Conservation (phyloP, 2,888 invertebrate genomes). For the Yponomeuta malinellus region DNA sequence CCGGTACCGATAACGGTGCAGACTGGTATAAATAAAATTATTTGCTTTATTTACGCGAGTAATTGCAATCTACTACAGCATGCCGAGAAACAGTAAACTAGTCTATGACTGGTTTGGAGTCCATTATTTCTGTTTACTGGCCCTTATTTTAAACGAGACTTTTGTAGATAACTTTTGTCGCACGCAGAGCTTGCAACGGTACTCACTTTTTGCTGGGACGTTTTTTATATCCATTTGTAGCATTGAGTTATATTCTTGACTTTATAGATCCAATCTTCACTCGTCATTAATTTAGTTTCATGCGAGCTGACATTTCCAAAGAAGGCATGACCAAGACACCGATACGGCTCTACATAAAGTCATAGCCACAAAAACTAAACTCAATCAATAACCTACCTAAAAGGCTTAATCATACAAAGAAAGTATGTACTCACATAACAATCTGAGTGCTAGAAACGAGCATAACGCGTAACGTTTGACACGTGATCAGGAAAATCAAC, state of each 20-base stretch:
- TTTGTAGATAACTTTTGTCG: not conserved
- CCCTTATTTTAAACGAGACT: slow-evolving; percentile 1
- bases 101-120: slow-evolving; percentile 5
- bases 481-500: slow-evolving; percentile 28
- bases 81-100: not conserved
- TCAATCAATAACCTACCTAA: not conserved
- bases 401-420: not conserved
- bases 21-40: slow-evolving; percentile 23
- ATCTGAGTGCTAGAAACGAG: not conserved
- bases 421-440: not conserved
- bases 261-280: not conserved
- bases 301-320: not conserved
- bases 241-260: not conserved
- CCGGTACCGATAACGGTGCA: slow-evolving; percentile 51
- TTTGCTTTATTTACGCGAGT: slow-evolving; percentile 45
- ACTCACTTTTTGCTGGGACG: not conserved
- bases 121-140: slow-evolving; percentile 14
- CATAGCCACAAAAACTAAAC: not conserved
- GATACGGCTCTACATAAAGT: not conserved
- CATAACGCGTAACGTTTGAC: slow-evolving; percentile 29
- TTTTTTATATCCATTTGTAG: not conserved
- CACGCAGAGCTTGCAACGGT: not conserved
- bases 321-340: not conserved
- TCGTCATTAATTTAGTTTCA: not conserved
- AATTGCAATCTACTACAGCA: slow-evolving; percentile 28